phyloP scores from a whole-genome alignment of 2,888 invertebrate genomes.

The Limenitis arthemis region DNA sequence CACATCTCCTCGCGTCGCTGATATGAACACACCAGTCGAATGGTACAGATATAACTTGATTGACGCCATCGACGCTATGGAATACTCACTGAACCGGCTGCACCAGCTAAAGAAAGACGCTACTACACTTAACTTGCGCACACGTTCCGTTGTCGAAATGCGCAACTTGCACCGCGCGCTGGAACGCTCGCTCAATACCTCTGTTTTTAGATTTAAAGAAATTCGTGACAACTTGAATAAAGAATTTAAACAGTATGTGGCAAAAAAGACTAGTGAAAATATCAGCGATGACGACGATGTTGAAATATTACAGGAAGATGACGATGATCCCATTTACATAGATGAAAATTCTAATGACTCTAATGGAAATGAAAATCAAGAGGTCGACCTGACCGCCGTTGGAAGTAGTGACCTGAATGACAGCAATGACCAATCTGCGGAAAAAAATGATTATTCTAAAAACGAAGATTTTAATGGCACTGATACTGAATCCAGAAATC shows the following conservation, averaged over 20 bases:
- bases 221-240: constrained; percentile 68
- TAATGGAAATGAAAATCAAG: constrained; percentile 41
- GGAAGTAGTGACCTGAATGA: constrained; percentile 67
- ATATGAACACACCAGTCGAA: constrained; percentile 60
- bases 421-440: constrained; percentile 44
- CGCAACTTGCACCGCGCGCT: constrained; percentile 66
- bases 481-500: constrained; percentile 4
- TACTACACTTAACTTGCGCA: constrained; percentile 55
- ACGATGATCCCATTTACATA: constrained; percentile 66
- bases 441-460: constrained; percentile 11
- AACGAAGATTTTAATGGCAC: constrained; percentile 4
- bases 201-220: constrained; percentile 67
- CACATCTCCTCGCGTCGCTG: constrained; percentile 34
- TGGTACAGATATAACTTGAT: constrained; percentile 74
- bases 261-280: constrained; percentile 39
- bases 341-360: constrained; percentile 67
- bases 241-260: constrained; percentile 66
- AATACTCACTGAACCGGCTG: constrained; percentile 67
- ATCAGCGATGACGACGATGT: constrained; percentile 59
- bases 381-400: constrained; percentile 52
- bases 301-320: constrained; percentile 49
- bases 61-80: constrained; percentile 70
- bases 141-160: constrained; percentile 62
- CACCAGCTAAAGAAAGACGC: constrained; percentile 65
- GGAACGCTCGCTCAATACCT: constrained; percentile 68